phyloP scores from a whole-genome alignment of 1,140 invertebrate species.

The Coptotermes formosanus region DNA sequence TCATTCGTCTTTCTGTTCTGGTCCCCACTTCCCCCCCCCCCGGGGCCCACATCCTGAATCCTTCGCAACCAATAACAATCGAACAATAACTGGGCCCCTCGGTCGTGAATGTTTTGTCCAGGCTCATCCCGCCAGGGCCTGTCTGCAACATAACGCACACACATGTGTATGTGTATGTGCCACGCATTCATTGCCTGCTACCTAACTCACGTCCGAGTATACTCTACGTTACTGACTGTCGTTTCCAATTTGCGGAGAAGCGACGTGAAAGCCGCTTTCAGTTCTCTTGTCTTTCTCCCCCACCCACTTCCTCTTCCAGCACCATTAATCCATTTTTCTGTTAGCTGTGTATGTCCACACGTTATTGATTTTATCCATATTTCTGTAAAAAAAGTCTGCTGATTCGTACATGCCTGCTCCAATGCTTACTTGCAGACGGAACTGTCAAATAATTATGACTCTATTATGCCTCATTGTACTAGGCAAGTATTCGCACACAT shows the following conservation, averaged over 20 bases:
- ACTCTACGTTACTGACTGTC: background rate
- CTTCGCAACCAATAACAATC: background rate
- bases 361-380: background rate
- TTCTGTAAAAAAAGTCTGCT: background rate
- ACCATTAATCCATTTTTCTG: no score
- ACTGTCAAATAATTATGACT: no score
- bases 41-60: background rate
- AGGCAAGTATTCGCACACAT: no score
- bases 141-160: background rate
- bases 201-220: background rate
- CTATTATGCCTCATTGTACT: no score
- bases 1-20: background rate
- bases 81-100: background rate
- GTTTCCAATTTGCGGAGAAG: slow-evolving; percentile 11
- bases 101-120: background rate
- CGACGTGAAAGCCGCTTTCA: background rate
- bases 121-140: background rate
- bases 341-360: background rate
- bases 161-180: no score
- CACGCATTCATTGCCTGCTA: background rate
- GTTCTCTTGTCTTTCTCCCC: background rate
- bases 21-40: background rate
- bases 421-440: no score
- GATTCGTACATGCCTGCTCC: no score
- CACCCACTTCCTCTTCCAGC: background rate